phyloP scores from a whole-genome alignment of 2,888 invertebrate species.

The Lithophane ornitopus region DNA sequence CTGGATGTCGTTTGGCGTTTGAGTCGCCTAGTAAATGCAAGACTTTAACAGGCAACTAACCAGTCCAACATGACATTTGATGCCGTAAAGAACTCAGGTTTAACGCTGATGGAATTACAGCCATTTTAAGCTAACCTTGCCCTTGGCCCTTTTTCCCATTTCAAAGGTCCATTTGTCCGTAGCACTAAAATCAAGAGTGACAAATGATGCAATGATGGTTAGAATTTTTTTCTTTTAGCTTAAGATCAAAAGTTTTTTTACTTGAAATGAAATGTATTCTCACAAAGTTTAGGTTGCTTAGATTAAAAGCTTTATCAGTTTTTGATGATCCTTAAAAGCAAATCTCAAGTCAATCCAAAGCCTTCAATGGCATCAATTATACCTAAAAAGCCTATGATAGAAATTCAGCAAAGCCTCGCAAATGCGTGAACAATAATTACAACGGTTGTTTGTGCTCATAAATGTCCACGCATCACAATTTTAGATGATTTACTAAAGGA shows the following conservation, averaged over 20 bases:
- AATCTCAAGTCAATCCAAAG: too few species aligned
- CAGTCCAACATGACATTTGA: conserved; percentile 8
- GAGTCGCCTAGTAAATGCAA: conserved; percentile 3
- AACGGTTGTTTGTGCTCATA: conserved; percentile 51
- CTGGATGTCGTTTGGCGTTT: conserved; percentile 12
- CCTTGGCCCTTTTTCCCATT: conserved; percentile 1
- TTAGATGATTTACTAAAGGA: conserved; percentile 50
- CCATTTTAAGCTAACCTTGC: conserved; percentile 21
- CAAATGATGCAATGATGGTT: not conserved
- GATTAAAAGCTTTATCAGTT: too few species aligned
- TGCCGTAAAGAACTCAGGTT: conserved; percentile 17
- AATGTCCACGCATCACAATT: conserved; percentile 44
- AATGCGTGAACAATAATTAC: conserved; percentile 22
- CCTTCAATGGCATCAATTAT: conserved; percentile 10
- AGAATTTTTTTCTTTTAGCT: not conserved
- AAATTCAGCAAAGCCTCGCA: conserved; percentile 7
- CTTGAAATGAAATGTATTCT: too few species aligned
- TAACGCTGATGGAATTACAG: conserved; percentile 31
- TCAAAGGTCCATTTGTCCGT: not conserved
- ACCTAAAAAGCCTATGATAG: conserved; percentile 7
- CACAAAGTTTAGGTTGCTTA: too few species aligned
- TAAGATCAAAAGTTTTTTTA: too few species aligned
- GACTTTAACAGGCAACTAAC: conserved; percentile 24
- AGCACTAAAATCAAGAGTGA: conserved; percentile 19
- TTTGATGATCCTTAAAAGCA: too few species aligned